A percentile compares a stretch with the other conserved stretches of the same genome.
Conservation (phyloP, 1,140 invertebrate genomes). For the Brachystomella parvula region DNA sequence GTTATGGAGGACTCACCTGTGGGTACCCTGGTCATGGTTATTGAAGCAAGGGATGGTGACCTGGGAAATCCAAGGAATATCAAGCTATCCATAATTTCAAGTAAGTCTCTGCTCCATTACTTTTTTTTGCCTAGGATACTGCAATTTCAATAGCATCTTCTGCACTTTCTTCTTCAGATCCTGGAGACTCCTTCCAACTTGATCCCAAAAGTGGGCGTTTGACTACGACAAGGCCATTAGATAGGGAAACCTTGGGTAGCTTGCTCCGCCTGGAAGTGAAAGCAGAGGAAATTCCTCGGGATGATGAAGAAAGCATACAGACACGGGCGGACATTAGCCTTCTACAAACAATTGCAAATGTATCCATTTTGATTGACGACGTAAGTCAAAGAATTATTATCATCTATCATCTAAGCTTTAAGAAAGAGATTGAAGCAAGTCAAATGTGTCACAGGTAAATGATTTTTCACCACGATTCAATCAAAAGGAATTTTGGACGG, state of each 20-base stretch:
- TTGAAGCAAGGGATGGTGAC: slow-evolving; percentile 74
- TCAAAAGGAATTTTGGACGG: slow-evolving; percentile 66
- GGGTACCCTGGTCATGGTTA: slow-evolving; percentile 67
- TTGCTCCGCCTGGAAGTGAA: slow-evolving; percentile 57
- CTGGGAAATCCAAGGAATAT: slow-evolving; percentile 65
- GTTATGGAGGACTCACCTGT: slow-evolving; percentile 75
- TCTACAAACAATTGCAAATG: slow-evolving; percentile 25
- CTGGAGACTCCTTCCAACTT: slow-evolving; percentile 74
- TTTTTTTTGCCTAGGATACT: not conserved
- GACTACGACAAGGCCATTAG: slow-evolving; percentile 69
- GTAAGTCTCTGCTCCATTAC: slow-evolving; percentile 49
- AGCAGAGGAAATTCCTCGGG: slow-evolving; percentile 38
- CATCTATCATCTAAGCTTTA: too few species aligned
- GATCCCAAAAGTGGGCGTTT: slow-evolving; percentile 69
- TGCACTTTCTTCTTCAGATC: slow-evolving; percentile 52
- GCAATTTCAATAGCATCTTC: not conserved
- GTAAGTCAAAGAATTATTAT: too few species aligned
- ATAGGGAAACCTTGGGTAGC: slow-evolving; percentile 69
- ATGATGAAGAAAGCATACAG: slow-evolving; percentile 57
- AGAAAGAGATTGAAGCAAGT: too few species aligned
- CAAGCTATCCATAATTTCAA: slow-evolving; percentile 66
- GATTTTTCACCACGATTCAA: slow-evolving; percentile 83
- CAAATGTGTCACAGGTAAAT: too few species aligned
- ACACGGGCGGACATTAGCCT: slow-evolving; percentile 50
- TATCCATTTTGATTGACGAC: slow-evolving; percentile 49